A percentile compares a stretch with the other conserved stretches of the same genome.
These are phyloP conservation scores for Odobenus rosmarus DNA, from an alignment of 2,113 vertebrate genomes.

Conservation along the genomic window DNA sequence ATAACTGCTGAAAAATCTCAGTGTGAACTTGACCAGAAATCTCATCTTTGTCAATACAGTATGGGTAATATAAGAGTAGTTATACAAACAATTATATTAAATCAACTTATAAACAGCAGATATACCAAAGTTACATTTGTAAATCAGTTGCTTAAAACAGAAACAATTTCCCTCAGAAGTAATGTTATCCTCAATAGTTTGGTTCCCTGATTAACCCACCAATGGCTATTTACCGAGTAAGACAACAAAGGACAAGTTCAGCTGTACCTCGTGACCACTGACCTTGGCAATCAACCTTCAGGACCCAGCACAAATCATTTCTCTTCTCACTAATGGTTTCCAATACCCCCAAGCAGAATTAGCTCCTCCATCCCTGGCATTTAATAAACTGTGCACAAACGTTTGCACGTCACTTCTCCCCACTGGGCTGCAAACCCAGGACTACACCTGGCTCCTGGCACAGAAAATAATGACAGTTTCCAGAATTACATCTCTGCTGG, in stretches of 20 bases:
- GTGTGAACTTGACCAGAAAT: background rate
- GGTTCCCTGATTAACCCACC: background rate
- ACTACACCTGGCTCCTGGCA: background rate
- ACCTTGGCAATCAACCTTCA: background rate
- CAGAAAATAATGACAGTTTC: background rate
- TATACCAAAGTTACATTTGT: background rate
- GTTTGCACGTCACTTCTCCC: background rate
- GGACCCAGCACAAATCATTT: background rate
- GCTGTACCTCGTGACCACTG: background rate
- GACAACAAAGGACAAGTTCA: background rate
- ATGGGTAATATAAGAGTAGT: background rate
- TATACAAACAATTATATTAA: background rate
- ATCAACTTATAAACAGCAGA: background rate
- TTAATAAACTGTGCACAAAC: background rate
- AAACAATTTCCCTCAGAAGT: background rate
- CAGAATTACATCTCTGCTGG: background rate
- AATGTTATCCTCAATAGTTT: background rate
- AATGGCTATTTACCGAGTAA: background rate
- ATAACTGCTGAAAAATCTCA: background rate
- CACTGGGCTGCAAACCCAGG: background rate
- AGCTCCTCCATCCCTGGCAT: background rate
- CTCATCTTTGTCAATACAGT: background rate
- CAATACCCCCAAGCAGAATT: background rate
- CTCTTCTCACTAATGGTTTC: background rate
- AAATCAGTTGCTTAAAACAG: background rate